Base-by-base conservation (phyloP, 1,140 invertebrate species). In the Zaprionus capensis region DNA sequence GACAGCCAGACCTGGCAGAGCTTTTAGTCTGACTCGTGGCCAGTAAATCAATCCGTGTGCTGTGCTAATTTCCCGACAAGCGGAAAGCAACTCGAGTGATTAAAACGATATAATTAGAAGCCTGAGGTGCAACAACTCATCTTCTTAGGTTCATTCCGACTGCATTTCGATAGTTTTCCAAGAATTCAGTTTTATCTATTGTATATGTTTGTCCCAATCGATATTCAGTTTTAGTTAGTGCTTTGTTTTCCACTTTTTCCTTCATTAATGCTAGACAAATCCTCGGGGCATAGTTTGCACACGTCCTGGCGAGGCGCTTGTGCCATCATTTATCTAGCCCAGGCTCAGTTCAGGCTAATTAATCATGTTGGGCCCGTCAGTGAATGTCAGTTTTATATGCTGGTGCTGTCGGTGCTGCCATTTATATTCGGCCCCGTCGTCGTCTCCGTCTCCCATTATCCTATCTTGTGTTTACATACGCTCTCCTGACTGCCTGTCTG, bases 351-450 rank as follows among this genome's bases (percentile, higher is more conserved):
- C 20, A n/a, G 26, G 41, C 64, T 78, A 90, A 90, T 90, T 90
- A 90, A 90, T 90, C 85, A 90, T 90, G 77, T 71, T 38, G 69
- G 24, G 69, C 69, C 69, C 80, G 84, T 87, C 85, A 83, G 85
- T 90, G 71, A 78, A 84, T 90, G 86, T 90, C 85, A 90, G 81
- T 77, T 90, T 90, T 90, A 90, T 90, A 90, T 90, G 85, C 85
- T 90, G 81, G 85, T 85, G 81, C 85, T 88, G 85, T 90, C 85
- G 79, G 67, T 72, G 72, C 76, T 81, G 81, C 79, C 85, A 90
- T 90, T 90, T 85, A 90, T 82, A 72, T 76, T 86, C 46, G 46
- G 65, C 61, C 68, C 26, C 68, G 41, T 41, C 26, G 38, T 86
- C 46, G 46, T 62, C 61, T 65, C 26, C 68, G 41, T 41, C 26